Evolutionary conservation across 2,888 invertebrate genomes (phyloP).

Genomic region (Phrixothrix hirtus): DNA sequence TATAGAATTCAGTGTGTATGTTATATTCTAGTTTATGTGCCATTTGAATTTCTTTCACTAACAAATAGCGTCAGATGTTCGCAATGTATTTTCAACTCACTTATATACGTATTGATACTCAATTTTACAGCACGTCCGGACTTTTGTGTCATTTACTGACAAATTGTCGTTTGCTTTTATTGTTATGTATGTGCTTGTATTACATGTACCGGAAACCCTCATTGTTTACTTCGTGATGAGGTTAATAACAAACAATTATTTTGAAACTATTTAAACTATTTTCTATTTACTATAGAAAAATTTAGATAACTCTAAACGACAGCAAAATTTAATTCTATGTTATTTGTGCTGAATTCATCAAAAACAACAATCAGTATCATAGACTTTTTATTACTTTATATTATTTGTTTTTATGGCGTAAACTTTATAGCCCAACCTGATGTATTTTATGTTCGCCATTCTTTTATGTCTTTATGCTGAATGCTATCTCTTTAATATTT

Average conservation of each 20-base stretch:
- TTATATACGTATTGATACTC: slow-evolving; percentile 4
- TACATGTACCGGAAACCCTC: slow-evolving; percentile 19
- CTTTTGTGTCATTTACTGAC: slow-evolving; percentile 25
- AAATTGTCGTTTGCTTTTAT: slow-evolving; percentile 23
- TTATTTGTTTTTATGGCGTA: neutral
- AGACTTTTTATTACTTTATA: neutral
- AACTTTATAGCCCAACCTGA: neutral
- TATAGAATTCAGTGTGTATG: slow-evolving; percentile 21
- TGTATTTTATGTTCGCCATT: neutral
- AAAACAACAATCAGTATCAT: neutral
- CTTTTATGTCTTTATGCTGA: neutral
- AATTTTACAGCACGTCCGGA: slow-evolving; percentile 24
- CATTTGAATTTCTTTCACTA: slow-evolving; percentile 24
- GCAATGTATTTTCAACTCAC: slow-evolving; percentile 9
- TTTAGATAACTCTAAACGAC: too few species aligned
- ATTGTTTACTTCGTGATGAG: too few species aligned
- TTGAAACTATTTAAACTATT: too few species aligned
- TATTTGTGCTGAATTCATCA: neutral
- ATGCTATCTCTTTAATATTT: neutral
- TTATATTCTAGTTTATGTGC: slow-evolving; percentile 23
- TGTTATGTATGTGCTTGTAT: too few species aligned
- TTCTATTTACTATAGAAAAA: too few species aligned
- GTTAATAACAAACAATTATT: too few species aligned
- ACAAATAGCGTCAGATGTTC: slow-evolving; percentile 25
- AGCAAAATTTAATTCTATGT: too few species aligned